A percentile compares a stretch with the other conserved stretches of the same genome.
These are phyloP conservation scores for Tetranychus truncatus DNA, from an alignment of 2,888 invertebrate species.

Conservation along the genomic window DNA sequence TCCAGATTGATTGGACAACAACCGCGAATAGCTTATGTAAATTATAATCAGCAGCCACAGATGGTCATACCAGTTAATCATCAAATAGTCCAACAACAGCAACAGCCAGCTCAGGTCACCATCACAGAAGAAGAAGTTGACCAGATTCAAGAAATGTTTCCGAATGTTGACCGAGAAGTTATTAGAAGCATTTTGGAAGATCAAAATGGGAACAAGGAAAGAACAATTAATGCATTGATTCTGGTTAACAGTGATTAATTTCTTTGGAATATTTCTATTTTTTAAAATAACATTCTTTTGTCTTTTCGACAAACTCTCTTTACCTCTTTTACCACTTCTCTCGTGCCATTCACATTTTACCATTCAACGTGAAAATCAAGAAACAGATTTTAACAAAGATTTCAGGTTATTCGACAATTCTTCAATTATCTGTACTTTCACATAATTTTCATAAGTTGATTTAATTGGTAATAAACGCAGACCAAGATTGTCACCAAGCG, in stretches of 20 bases:
- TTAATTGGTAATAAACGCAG: too few relatives aligned
- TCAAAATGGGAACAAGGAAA: constrained; percentile 70
- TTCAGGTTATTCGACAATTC: too few relatives aligned
- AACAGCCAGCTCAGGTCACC: constrained; percentile 5
- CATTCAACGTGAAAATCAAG: too few relatives aligned
- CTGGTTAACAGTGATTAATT: constrained; percentile 43
- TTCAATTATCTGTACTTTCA: too few relatives aligned
- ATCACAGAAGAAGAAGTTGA: constrained; percentile 22
- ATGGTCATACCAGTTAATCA: constrained; percentile 5
- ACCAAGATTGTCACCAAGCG: too few relatives aligned
- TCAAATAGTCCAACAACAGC: constrained; percentile 7
- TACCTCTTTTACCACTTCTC: too few relatives aligned
- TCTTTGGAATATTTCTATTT: not conserved
- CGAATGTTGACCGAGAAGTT: constrained; percentile 77
- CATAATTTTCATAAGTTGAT: too few relatives aligned
- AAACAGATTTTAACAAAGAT: too few relatives aligned
- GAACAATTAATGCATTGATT: constrained; percentile 69
- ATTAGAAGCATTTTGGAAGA: constrained; percentile 74
- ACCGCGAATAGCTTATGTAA: not conserved
- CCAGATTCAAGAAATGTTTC: constrained; percentile 75
- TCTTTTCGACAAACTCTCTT: not conserved
- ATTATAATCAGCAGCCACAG: constrained; percentile 7
- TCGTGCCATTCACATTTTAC: too few relatives aligned
- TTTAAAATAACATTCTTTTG: not conserved
- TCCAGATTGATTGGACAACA: not conserved